These are phyloP conservation scores for Heliconius hortense DNA, from an alignment of 2,888 invertebrate genomes.

Conservation along the genomic window DNA sequence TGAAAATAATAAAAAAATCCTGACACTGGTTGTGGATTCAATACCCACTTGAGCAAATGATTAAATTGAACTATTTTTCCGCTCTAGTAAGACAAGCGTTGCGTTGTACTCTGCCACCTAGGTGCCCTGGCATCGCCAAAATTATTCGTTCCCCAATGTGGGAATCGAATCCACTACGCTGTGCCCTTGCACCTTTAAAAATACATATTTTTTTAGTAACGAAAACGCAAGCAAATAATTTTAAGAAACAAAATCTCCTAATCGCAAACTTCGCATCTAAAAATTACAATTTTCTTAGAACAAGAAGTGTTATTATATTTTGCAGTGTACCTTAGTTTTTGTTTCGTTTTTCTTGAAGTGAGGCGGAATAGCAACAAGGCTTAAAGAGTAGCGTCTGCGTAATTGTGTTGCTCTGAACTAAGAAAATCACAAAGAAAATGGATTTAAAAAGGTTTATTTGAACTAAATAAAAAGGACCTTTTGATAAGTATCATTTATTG, in stretches of 20 bases:
- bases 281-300: slow-evolving; percentile 21
- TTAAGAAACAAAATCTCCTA: not conserved
- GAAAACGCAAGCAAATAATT: no score
- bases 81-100: no score
- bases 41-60: no score
- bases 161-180: no score
- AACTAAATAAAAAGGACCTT: not conserved
- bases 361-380: slow-evolving; percentile 3
- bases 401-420: slow-evolving; percentile 7
- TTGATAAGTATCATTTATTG: no score
- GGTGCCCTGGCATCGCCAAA: not conserved
- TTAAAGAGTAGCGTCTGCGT: not conserved
- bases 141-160: no score
- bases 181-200: no score
- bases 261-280: not conserved
- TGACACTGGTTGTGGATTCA: no score
- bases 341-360: slow-evolving; percentile 1
- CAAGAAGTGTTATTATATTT: slow-evolving; percentile 11
- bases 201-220: no score
- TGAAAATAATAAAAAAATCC: no score
- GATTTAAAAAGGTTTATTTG: not conserved
- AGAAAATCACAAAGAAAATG: not conserved
- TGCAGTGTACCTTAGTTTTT: slow-evolving; percentile 20
- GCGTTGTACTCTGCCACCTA: not conserved
- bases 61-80: no score